Conservation (phyloP, 1,140 invertebrate genomes). For the Asbolus verrucosus region DNA sequence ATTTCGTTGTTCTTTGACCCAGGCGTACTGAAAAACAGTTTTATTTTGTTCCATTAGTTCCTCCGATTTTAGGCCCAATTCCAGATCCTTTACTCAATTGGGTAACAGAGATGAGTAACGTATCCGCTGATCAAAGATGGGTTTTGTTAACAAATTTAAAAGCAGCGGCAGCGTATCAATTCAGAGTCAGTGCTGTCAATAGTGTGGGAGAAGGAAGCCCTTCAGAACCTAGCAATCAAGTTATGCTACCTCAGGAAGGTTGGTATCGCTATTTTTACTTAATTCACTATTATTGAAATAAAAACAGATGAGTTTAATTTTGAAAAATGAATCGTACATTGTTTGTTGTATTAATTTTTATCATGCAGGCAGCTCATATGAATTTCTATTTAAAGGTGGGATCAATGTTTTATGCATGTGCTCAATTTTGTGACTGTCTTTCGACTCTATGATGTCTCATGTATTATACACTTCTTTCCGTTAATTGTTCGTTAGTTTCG, state of each 20-base stretch:
- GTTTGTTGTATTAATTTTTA: slow-evolving; percentile 56
- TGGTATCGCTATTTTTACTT: slow-evolving; percentile 63
- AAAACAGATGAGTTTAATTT: neutral
- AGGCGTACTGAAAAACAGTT: slow-evolving; percentile 7
- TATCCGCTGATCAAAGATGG: slow-evolving; percentile 83
- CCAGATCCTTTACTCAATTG: slow-evolving; percentile 87
- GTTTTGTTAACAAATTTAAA: slow-evolving; percentile 87
- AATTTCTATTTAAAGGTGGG: slow-evolving; percentile 63
- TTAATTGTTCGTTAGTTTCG: neutral
- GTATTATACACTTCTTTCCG: slow-evolving; percentile 10
- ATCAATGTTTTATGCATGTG: slow-evolving; percentile 43
- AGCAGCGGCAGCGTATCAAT: slow-evolving; percentile 95
- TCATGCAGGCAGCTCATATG: slow-evolving; percentile 61
- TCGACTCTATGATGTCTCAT: slow-evolving; percentile 20
- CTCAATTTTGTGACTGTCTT: slow-evolving; percentile 14
- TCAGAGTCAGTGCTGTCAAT: slow-evolving; percentile 95
- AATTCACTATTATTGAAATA: slow-evolving; percentile 23
- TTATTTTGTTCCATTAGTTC: slow-evolving; percentile 61
- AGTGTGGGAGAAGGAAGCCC: slow-evolving; percentile 93
- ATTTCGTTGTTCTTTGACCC: neutral
- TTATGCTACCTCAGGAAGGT: slow-evolving; percentile 95
- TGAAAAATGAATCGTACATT: slow-evolving; percentile 26
- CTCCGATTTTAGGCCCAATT: slow-evolving; percentile 76
- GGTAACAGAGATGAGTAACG: slow-evolving; percentile 89
- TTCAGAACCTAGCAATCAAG: slow-evolving; percentile 87